Conservation (phyloP, 2,797 vertebrate genomes). For the Kryptopterus vitreolus region DNA sequence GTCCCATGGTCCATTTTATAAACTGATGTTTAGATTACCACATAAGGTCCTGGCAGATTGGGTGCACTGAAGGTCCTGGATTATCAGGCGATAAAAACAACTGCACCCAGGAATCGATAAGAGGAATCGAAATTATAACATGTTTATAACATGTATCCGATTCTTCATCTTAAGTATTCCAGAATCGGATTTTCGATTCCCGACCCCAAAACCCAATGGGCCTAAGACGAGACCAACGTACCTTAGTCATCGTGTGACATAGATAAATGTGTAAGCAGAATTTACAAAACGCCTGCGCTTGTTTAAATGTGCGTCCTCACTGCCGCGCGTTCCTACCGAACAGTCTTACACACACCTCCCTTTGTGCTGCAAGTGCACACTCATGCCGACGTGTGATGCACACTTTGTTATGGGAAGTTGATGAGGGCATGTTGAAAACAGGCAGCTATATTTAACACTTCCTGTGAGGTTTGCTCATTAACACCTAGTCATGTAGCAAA, state of each 20-base stretch:
- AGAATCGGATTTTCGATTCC: too few species aligned
- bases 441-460: conserved; percentile 37
- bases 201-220: too few species aligned
- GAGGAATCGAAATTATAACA: too few species aligned
- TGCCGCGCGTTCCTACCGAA: neutral
- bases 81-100: too few species aligned
- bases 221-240: neutral
- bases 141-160: too few species aligned
- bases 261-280: neutral
- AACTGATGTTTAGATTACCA: too few species aligned
- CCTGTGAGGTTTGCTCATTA: conserved; percentile 73
- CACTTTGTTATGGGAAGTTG: conserved; percentile 18
- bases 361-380: conserved; percentile 15
- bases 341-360: conserved; percentile 6
- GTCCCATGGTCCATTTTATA: too few species aligned
- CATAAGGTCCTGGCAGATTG: too few species aligned
- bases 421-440: conserved; percentile 27
- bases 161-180: too few species aligned
- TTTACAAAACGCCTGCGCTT: neutral
- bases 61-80: too few species aligned
- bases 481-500: conserved; percentile 54
- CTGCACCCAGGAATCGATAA: too few species aligned
- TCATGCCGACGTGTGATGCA: conserved; percentile 13
- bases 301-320: neutral
- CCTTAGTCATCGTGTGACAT: neutral